These are phyloP conservation scores for Polia nebulosa DNA, from an alignment of 2,888 invertebrate species.

Conservation along the genomic window DNA sequence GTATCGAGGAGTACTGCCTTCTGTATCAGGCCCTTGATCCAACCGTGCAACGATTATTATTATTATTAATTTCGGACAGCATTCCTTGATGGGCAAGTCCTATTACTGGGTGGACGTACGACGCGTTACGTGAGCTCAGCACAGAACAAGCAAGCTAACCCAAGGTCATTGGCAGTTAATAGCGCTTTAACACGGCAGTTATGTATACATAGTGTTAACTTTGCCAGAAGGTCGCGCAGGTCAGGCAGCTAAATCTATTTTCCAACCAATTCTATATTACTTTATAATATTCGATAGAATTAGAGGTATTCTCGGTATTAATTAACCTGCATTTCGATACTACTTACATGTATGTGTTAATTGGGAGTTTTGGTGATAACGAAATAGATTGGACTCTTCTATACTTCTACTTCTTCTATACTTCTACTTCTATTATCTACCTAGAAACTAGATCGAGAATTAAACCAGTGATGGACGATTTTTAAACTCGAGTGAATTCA, in stretches of 20 bases:
- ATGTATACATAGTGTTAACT: slow-evolving; percentile 60
- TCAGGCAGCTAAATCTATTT: slow-evolving; percentile 56
- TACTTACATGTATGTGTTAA: background rate
- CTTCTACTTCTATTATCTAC: background rate
- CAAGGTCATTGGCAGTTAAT: no score
- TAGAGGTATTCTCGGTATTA: slow-evolving; percentile 25
- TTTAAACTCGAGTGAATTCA: background rate
- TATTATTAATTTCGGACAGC: no score
- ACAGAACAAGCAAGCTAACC: no score
- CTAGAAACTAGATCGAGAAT: background rate
- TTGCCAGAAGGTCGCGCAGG: slow-evolving; percentile 64
- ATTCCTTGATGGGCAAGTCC: no score
- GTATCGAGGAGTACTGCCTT: no score
- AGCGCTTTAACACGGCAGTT: slow-evolving; percentile 52
- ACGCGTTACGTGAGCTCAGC: no score
- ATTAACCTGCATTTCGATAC: slow-evolving; percentile 7
- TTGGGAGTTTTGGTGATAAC: background rate
- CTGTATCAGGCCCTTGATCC: no score
- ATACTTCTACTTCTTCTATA: no score
- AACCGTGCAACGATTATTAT: no score
- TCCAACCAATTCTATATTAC: slow-evolving; percentile 37
- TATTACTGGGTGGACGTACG: no score
- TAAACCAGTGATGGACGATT: background rate
- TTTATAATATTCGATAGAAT: slow-evolving; percentile 25
- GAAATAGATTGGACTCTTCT: background rate